phyloP scores from a whole-genome alignment of 2,888 invertebrate genomes.

The Tromatobia lineatoria region DNA sequence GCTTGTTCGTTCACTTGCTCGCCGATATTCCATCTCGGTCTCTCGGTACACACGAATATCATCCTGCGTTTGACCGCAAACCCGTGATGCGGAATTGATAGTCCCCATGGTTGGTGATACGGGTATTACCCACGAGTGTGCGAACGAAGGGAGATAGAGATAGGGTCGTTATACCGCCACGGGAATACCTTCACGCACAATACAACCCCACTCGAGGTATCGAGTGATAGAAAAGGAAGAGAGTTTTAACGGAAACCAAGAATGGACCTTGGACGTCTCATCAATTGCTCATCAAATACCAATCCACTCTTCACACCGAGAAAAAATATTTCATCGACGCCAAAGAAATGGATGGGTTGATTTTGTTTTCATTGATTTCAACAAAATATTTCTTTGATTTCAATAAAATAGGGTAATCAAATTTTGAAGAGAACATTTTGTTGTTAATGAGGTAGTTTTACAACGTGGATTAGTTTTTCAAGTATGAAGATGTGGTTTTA shows the following conservation, averaged over 20 bases:
- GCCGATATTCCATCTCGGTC: constrained; percentile 3
- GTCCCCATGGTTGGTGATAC: constrained; percentile 31
- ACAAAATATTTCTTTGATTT: too few relatives aligned
- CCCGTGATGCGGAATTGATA: constrained; percentile 67
- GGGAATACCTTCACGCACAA: constrained; percentile 28
- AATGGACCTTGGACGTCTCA: background rate
- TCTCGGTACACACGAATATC: constrained; percentile 65
- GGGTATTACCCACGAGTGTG: constrained; percentile 39
- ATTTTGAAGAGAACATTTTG: too few relatives aligned
- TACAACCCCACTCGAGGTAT: constrained; percentile 3
- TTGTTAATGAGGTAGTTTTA: too few relatives aligned
- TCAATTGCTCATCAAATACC: too few relatives aligned
- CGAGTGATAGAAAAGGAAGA: background rate
- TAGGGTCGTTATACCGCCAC: constrained; percentile 13
- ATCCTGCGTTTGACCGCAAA: constrained; percentile 56
- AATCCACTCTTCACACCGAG: too few relatives aligned
- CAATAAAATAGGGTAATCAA: too few relatives aligned
- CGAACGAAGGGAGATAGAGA: constrained; percentile 1
- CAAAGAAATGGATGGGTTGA: too few relatives aligned
- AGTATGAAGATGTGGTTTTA: too few relatives aligned
- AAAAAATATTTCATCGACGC: too few relatives aligned
- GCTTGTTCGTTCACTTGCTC: constrained; percentile 19
- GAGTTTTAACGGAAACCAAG: constrained; percentile 12
- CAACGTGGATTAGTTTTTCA: too few relatives aligned
- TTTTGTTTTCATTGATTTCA: too few relatives aligned